Percentiles rank a stretch among this genome's conserved stretches.
Evolutionary conservation across 2,888 invertebrate genomes (phyloP).

Genomic region (Acleris cristana): DNA sequence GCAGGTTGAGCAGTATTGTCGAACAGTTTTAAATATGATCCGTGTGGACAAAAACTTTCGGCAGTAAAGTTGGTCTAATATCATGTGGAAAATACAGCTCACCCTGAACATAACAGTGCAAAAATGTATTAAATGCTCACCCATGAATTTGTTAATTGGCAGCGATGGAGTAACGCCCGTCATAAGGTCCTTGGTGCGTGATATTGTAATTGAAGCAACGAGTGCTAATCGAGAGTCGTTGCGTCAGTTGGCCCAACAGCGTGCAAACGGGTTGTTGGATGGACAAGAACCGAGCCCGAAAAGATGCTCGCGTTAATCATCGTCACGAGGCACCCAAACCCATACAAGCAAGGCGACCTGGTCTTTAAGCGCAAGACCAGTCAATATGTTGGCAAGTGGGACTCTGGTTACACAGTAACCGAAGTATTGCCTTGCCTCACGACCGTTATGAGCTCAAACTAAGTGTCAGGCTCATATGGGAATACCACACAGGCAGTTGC

Average conservation of each 20-base stretch:
- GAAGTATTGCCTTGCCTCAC: conserved; percentile 9
- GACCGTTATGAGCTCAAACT: conserved; percentile 18
- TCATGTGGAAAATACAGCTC: conserved; percentile 10
- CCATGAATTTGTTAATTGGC: conserved; percentile 4
- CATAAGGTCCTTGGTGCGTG: conserved; percentile 6
- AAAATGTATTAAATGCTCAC: not conserved
- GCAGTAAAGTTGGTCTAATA: not conserved
- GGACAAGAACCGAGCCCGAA: not conserved
- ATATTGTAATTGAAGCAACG: not conserved
- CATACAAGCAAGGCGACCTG: not conserved
- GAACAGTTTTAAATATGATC: conserved; percentile 18
- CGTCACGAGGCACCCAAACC: not conserved
- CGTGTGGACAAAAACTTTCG: conserved; percentile 2
- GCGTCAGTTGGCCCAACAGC: not conserved
- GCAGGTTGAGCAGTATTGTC: conserved; percentile 21
- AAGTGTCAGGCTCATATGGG: conserved; percentile 13
- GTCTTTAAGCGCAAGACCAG: conserved; percentile 8
- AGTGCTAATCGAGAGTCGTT: conserved; percentile 9
- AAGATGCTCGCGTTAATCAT: conserved; percentile 7
- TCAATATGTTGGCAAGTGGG: conserved; percentile 7
- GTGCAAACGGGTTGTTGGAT: not conserved
- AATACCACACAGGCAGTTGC: conserved; percentile 16
- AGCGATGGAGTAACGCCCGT: conserved; percentile 8
- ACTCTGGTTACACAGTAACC: conserved; percentile 2
- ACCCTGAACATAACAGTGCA: conserved; percentile 5